Conservation (phyloP, 2,888 invertebrate genomes). For the Hedya salicella region DNA sequence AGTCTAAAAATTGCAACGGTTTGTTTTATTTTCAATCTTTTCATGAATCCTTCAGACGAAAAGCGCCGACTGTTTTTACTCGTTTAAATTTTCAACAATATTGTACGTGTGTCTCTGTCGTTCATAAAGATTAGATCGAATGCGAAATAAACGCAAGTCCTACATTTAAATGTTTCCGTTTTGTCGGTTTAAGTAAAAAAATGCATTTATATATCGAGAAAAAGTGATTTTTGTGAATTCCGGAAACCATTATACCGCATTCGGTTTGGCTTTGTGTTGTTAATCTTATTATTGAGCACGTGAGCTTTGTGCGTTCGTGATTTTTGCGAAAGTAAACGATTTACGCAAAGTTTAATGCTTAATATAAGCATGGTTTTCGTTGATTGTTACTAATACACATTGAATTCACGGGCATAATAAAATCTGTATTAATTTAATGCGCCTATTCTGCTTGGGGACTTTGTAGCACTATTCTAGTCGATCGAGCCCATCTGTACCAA, state of each 20-base stretch:
- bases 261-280: constrained; percentile 62
- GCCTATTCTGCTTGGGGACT: not conserved
- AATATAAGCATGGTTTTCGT: not conserved
- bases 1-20: too few species aligned
- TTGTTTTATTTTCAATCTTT: too few species aligned
- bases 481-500: too few species aligned
- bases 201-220: constrained; percentile 53
- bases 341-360: constrained; percentile 47
- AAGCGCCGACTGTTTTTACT: too few species aligned
- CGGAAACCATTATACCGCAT: constrained; percentile 72
- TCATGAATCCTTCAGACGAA: too few species aligned
- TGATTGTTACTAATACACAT: not conserved
- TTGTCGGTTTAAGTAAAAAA: constrained; percentile 57
- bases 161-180: constrained; percentile 65
- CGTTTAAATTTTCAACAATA: not conserved
- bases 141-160: constrained; percentile 47
- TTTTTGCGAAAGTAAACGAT: constrained; percentile 70
- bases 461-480: too few species aligned
- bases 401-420: not conserved
- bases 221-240: constrained; percentile 62
- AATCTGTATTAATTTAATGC: not conserved
- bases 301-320: constrained; percentile 77
- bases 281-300: constrained; percentile 80
- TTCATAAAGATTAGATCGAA: constrained; percentile 62
- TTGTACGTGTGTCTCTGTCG: constrained; percentile 47